These are phyloP conservation scores for Momotus momota DNA, from an alignment of 2,797 vertebrate genomes.

Conservation along the genomic window DNA sequence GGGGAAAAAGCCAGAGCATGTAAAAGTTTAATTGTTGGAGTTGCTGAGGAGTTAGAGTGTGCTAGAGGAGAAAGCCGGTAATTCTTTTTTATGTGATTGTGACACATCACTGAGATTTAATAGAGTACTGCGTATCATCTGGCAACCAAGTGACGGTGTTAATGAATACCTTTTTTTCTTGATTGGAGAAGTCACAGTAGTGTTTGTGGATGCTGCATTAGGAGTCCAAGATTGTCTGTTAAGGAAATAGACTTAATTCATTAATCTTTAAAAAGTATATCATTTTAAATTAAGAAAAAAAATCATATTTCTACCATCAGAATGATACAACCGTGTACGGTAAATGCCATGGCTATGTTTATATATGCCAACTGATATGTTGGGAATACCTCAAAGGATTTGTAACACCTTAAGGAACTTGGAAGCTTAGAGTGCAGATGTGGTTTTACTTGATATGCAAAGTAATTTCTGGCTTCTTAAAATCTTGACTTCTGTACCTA, in stretches of 20 bases:
- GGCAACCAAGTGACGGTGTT: background rate
- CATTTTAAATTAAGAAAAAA: background rate
- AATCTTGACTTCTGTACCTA: background rate
- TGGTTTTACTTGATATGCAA: background rate
- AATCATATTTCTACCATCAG: background rate
- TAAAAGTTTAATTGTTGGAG: background rate
- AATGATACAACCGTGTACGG: background rate
- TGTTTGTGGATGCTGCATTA: background rate
- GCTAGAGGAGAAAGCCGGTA: background rate
- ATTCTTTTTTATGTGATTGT: background rate
- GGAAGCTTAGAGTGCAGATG: background rate
- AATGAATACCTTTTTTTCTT: constrained; percentile 80
- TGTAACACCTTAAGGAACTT: background rate
- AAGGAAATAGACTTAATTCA: background rate
- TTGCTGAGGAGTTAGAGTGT: background rate
- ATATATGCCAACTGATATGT: background rate
- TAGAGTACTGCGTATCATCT: background rate
- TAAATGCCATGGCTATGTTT: background rate
- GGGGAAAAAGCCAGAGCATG: background rate
- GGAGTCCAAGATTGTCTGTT: constrained; percentile 57
- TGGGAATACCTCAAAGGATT: background rate
- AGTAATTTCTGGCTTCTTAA: background rate
- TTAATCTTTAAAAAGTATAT: background rate
- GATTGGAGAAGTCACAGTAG: constrained; percentile 40
- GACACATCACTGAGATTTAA: background rate